Conservation (phyloP, 2,888 invertebrate species). For the Nebria brevicollis region DNA sequence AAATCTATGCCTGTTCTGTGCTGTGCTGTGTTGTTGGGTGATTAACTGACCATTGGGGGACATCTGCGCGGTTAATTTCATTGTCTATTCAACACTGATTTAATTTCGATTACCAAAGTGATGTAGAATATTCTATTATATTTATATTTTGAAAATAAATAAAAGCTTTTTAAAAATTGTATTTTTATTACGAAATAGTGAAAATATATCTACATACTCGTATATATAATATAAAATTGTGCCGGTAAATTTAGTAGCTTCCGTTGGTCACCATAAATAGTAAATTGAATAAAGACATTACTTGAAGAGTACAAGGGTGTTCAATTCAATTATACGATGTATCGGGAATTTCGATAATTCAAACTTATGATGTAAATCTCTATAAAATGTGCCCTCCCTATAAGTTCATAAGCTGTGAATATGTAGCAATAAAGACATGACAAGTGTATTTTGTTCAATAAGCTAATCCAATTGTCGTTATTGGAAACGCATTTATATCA, state of each 20-base stretch:
- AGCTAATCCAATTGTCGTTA: not conserved
- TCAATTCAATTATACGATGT: not conserved
- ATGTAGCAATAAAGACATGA: not conserved
- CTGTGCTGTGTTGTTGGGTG: not conserved
- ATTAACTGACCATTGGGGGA: conserved; percentile 13
- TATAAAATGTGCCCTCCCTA: not conserved
- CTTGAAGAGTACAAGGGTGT: not conserved
- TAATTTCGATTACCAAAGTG: not conserved
- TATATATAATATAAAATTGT: too few species aligned
- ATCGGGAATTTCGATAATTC: not conserved
- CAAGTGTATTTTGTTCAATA: not conserved
- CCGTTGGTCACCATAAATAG: too few species aligned
- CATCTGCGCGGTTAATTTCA: conserved; percentile 14
- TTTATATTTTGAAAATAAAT: too few species aligned
- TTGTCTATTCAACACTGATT: not conserved
- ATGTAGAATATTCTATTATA: too few species aligned
- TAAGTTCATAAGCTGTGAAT: not conserved
- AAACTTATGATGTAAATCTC: not conserved
- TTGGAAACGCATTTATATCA: not conserved
- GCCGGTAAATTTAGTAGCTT: too few species aligned
- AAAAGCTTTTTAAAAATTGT: too few species aligned
- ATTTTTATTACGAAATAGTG: too few species aligned
- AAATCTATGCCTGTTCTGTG: too few species aligned
- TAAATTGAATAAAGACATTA: too few species aligned
- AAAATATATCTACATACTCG: too few species aligned